phyloP scores from a whole-genome alignment of 1,140 invertebrate genomes.

The Mactra quadrangularis region DNA sequence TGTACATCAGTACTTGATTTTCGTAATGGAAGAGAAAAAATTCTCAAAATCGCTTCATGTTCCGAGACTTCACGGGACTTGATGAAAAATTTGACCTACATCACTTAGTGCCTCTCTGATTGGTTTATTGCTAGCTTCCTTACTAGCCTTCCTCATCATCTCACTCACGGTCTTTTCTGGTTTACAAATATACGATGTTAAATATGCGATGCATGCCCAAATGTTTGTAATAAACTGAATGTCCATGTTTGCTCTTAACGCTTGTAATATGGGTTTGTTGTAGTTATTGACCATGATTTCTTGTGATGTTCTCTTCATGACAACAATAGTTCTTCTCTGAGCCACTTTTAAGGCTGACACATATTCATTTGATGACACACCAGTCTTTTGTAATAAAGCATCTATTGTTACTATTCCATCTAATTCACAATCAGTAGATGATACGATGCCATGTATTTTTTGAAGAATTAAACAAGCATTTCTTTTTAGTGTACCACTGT shows the following conservation, averaged over 20 bases:
- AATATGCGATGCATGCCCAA: slow-evolving; percentile 47
- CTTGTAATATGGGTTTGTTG: slow-evolving; percentile 41
- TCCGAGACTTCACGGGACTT: slow-evolving; percentile 49
- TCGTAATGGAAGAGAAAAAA: slow-evolving; percentile 50
- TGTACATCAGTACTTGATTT: slow-evolving; percentile 47
- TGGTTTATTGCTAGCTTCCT: slow-evolving; percentile 51
- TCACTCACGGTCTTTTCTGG: slow-evolving; percentile 47
- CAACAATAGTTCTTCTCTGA: slow-evolving; percentile 45
- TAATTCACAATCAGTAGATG: slow-evolving; percentile 41
- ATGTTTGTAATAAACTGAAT: slow-evolving; percentile 53
- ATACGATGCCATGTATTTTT: slow-evolving; percentile 38
- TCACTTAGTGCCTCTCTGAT: slow-evolving; percentile 34
- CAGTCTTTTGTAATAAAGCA: slow-evolving; percentile 43
- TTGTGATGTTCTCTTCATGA: slow-evolving; percentile 44
- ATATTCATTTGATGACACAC: slow-evolving; percentile 43
- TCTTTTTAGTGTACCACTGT: slow-evolving; percentile 3
- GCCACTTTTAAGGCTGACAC: slow-evolving; percentile 44
- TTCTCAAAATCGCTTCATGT: slow-evolving; percentile 51
- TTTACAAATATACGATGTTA: slow-evolving; percentile 52
- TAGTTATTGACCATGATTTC: slow-evolving; percentile 56
- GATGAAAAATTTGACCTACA: slow-evolving; percentile 44
- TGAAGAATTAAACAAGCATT: slow-evolving; percentile 35
- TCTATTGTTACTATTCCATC: slow-evolving; percentile 49
- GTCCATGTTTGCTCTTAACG: slow-evolving; percentile 54
- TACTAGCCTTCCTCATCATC: slow-evolving; percentile 50